These are phyloP conservation scores for Gobio occitaniae DNA, from an alignment of 2,797 vertebrate species.

Conservation along the genomic window DNA sequence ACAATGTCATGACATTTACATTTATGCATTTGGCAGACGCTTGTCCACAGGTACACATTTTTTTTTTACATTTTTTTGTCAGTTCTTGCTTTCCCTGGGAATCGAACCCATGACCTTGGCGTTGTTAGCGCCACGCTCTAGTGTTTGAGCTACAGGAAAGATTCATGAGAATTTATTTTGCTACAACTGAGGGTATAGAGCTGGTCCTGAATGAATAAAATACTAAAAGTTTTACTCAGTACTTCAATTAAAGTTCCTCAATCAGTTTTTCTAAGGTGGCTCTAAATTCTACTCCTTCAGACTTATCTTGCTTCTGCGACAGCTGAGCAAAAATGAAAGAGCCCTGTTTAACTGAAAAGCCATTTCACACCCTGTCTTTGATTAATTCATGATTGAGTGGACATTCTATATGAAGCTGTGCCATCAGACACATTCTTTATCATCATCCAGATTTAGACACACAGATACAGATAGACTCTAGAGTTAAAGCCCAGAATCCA, in stretches of 20 bases:
- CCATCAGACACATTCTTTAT: slow-evolving; percentile 7
- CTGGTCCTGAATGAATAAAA: not conserved
- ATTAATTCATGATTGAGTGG: slow-evolving; percentile 11
- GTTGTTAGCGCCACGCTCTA: too few species aligned
- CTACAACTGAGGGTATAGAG: not conserved
- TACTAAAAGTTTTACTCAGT: not conserved
- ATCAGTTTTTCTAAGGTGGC: not conserved
- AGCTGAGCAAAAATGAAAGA: slow-evolving; percentile 3
- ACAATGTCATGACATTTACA: not conserved
- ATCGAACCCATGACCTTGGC: too few species aligned
- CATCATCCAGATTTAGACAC: slow-evolving; percentile 13
- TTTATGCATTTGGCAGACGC: too few species aligned
- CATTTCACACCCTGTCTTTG: slow-evolving; percentile 9
- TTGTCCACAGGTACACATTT: too few species aligned
- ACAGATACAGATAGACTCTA: not conserved
- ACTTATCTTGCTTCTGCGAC: not conserved
- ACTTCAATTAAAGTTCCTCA: not conserved
- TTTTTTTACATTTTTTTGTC: too few species aligned
- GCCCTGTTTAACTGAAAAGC: not conserved
- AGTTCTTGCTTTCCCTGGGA: too few species aligned
- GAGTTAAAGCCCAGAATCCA: not conserved
- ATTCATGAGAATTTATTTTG: not conserved
- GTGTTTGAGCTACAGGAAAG: too few species aligned
- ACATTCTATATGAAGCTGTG: slow-evolving; percentile 4
- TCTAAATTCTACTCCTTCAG: not conserved